A percentile compares a stretch with the other conserved stretches of the same genome.
Conservation (phyloP, 2,888 invertebrate species). For the Drosophila subsilvestris region DNA sequence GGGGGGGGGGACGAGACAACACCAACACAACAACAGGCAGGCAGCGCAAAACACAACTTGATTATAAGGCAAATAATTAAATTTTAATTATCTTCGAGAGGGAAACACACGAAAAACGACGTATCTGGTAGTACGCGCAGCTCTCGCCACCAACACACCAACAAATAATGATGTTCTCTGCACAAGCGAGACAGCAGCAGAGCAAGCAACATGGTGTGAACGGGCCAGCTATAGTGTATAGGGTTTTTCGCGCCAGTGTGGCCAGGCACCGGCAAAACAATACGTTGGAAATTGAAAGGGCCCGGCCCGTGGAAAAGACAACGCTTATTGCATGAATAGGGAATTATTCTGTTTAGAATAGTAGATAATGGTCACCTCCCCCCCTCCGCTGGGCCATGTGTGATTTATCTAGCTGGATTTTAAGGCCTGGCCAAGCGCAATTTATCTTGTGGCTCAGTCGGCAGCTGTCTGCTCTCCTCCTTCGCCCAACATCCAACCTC, state of each 20-base stretch:
- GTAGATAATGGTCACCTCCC: conserved; percentile 25
- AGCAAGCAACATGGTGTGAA: conserved; percentile 67
- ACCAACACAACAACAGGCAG: conserved; percentile 34
- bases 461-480: conserved; percentile 19
- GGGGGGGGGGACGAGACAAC: conserved; percentile 22
- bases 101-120: conserved; percentile 71
- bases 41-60: conserved; percentile 66
- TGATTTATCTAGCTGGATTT: conserved; percentile 32
- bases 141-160: conserved; percentile 46
- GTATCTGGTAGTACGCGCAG: conserved; percentile 62
- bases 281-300: conserved; percentile 28
- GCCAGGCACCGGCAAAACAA: conserved; percentile 37
- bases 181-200: conserved; percentile 51
- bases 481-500: conserved; percentile 25
- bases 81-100: conserved; percentile 73
- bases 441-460: conserved; percentile 59
- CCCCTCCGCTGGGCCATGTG: conserved; percentile 21
- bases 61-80: conserved; percentile 76
- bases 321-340: background rate
- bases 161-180: conserved; percentile 68
- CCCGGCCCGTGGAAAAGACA: conserved; percentile 4
- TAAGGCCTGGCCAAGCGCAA: conserved; percentile 64
- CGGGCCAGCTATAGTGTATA: conserved; percentile 43
- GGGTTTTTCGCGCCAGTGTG: conserved; percentile 34
- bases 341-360: background rate